Evolutionary conservation across 1,140 invertebrate species (phyloP).

Genomic region (Cecropterus lyciades): DNA sequence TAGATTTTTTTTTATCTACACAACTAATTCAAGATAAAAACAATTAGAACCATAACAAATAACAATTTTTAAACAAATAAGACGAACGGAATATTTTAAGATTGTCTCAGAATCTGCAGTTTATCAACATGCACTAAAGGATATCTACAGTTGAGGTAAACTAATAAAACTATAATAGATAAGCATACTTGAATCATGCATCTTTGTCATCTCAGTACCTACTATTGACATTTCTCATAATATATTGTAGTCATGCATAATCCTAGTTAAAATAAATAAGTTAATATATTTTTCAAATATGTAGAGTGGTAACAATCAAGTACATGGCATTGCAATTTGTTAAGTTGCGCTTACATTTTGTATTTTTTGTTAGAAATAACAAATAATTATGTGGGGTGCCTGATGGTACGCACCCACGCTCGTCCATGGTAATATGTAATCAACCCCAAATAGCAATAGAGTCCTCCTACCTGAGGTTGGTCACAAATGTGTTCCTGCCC

Average conservation of each 20-base stretch:
- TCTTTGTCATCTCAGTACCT: slow-evolving; percentile 26
- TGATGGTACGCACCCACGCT: too few relatives aligned
- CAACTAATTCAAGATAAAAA: slow-evolving; percentile 5
- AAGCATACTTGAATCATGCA: slow-evolving; percentile 52
- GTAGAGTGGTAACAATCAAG: background rate
- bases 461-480: too few relatives aligned
- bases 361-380: too few relatives aligned
- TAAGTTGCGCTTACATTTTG: too few relatives aligned
- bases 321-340: background rate
- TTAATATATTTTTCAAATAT: background rate
- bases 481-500: too few relatives aligned
- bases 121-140: slow-evolving; percentile 44
- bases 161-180: slow-evolving; percentile 45
- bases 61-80: too few relatives aligned
- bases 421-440: too few relatives aligned
- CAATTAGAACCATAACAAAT: too few relatives aligned
- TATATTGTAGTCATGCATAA: slow-evolving; percentile 4
- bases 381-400: too few relatives aligned
- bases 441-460: too few relatives aligned
- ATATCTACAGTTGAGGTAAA: slow-evolving; percentile 31
- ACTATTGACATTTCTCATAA: slow-evolving; percentile 2
- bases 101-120: slow-evolving; percentile 1
- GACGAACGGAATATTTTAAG: background rate
- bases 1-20: background rate
- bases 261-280: background rate